A percentile compares a stretch with the other conserved stretches of the same genome.
These are phyloP conservation scores for Pycnomerus fuliginosus DNA, from an alignment of 2,888 invertebrate genomes.

Conservation along the genomic window DNA sequence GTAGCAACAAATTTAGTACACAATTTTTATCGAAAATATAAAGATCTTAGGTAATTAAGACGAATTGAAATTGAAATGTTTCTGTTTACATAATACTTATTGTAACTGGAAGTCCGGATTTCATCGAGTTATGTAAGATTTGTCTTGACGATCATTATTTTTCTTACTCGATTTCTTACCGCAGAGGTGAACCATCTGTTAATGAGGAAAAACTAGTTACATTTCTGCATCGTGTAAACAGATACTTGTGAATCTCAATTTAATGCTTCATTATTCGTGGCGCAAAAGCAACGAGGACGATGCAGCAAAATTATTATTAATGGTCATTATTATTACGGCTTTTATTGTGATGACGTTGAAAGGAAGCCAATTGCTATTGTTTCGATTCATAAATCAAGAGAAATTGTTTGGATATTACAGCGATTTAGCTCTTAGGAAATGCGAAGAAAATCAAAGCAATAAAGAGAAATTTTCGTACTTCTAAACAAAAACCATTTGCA, in stretches of 20 bases:
- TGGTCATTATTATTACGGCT: neutral
- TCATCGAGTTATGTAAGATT: too few species aligned
- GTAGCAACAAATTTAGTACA: too few species aligned
- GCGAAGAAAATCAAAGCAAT: too few species aligned
- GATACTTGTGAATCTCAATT: neutral
- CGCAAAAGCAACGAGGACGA: neutral
- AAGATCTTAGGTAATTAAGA: too few species aligned
- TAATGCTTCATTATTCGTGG: neutral
- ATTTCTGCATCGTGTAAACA: neutral
- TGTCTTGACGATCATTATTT: too few species aligned
- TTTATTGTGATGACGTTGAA: slow-evolving; percentile 9
- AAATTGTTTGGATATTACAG: slow-evolving; percentile 14
- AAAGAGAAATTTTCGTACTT: too few species aligned
- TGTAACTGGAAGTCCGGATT: too few species aligned
- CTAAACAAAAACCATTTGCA: too few species aligned
- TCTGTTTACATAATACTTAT: too few species aligned
- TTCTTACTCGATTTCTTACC: too few species aligned
- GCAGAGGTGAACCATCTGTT: slow-evolving; percentile 3
- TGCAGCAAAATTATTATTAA: neutral
- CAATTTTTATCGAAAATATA: too few species aligned
- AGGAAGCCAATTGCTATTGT: slow-evolving; percentile 14
- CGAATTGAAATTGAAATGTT: too few species aligned
- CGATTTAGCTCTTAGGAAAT: slow-evolving; percentile 13
- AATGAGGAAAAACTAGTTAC: slow-evolving; percentile 4
- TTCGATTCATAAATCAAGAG: slow-evolving; percentile 18